These are phyloP conservation scores for Campylorhamphus procurvoides DNA, from an alignment of 2,113 vertebrate species.

Conservation along the genomic window DNA sequence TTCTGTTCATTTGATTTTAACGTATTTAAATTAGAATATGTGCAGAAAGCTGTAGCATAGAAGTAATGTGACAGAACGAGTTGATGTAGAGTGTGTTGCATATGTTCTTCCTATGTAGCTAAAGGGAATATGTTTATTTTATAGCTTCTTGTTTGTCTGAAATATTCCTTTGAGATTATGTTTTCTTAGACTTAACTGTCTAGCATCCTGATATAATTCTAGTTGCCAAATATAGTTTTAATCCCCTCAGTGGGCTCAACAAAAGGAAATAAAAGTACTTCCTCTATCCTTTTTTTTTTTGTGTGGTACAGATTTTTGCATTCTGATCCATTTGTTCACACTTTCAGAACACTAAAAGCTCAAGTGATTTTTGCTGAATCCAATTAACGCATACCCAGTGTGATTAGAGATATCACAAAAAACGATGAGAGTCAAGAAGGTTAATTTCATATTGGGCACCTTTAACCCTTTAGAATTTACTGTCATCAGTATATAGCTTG, in stretches of 20 bases:
- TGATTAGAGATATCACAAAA: neutral
- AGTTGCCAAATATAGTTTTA: neutral
- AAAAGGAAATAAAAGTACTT: neutral
- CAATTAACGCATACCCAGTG: neutral
- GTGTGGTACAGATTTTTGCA: neutral
- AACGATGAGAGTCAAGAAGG: neutral
- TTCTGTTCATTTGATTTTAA: neutral
- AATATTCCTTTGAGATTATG: neutral
- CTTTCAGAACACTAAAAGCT: neutral
- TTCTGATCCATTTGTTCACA: slow-evolving; percentile 5
- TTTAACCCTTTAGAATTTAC: neutral
- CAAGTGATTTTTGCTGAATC: neutral
- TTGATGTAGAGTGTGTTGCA: neutral
- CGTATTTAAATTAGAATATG: neutral
- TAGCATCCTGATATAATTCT: neutral
- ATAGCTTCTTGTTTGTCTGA: neutral
- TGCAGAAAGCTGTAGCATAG: neutral
- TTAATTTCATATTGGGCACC: neutral
- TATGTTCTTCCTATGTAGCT: neutral
- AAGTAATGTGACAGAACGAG: neutral
- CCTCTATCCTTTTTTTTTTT: neutral
- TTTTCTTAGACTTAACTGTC: neutral
- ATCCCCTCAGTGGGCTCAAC: neutral
- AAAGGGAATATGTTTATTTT: neutral
- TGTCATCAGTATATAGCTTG: neutral